Percentiles rank a stretch among this genome's conserved stretches.
Evolutionary conservation across 1,140 invertebrate genomes (phyloP).

Genomic region (Archivesica marissinica): DNA sequence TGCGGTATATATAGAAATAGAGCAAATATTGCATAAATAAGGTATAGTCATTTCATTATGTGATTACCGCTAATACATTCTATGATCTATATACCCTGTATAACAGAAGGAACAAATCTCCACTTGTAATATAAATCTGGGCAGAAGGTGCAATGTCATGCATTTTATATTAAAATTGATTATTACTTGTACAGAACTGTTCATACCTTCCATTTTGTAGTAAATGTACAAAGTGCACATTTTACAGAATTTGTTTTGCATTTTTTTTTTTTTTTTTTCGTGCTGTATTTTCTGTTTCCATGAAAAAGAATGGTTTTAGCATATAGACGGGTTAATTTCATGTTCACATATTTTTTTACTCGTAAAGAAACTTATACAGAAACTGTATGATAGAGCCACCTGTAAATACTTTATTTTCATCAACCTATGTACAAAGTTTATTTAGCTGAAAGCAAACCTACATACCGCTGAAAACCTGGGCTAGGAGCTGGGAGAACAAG

Average conservation of each 20-base stretch:
- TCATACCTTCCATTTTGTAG: not conserved
- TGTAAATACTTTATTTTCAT: slow-evolving; percentile 2
- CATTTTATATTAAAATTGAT: not conserved
- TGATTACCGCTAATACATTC: too few species aligned
- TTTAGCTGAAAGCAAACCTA: not conserved
- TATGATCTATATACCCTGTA: too few species aligned
- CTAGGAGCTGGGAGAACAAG: too few species aligned
- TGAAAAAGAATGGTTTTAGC: not conserved
- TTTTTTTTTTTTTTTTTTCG: not conserved
- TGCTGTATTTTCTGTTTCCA: not conserved
- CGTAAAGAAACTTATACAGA: too few species aligned
- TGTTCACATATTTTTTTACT: not conserved
- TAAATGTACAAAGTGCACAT: slow-evolving; percentile 8
- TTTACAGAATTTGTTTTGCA: not conserved
- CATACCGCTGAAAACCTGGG: not conserved
- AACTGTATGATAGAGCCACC: not conserved
- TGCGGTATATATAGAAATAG: too few species aligned
- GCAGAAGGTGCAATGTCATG: slow-evolving; percentile 2
- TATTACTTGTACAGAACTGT: not conserved
- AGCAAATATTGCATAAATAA: too few species aligned
- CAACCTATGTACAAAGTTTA: not conserved
- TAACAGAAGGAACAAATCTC: slow-evolving; percentile 9
- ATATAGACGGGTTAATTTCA: slow-evolving; percentile 6
- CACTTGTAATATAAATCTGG: not conserved
- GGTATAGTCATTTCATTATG: too few species aligned